phyloP scores from a whole-genome alignment of 2,888 invertebrate species.

The Prosapia bicincta region DNA sequence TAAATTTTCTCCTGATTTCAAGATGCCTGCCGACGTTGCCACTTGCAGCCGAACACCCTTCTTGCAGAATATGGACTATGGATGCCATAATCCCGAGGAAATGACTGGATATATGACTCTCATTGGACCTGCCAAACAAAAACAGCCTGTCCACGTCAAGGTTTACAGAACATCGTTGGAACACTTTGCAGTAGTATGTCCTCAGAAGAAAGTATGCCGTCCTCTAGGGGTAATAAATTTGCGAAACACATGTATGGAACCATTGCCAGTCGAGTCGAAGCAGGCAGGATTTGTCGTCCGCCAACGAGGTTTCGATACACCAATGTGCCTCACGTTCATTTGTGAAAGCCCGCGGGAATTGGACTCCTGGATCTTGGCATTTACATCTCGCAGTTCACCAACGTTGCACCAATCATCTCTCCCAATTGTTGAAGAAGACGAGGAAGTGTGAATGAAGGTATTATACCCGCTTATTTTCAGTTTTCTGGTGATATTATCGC shows the following conservation, averaged over 20 bases:
- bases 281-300: slow-evolving; percentile 53
- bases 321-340: slow-evolving; percentile 55
- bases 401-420: slow-evolving; percentile 54
- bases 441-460: slow-evolving; percentile 45
- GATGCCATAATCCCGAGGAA: slow-evolving; percentile 52
- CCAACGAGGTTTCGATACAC: slow-evolving; percentile 61
- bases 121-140: slow-evolving; percentile 54
- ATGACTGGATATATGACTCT: slow-evolving; percentile 62
- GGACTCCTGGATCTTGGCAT: slow-evolving; percentile 58
- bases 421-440: slow-evolving; percentile 60
- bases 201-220: slow-evolving; percentile 59
- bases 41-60: slow-evolving; percentile 24
- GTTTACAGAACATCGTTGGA: slow-evolving; percentile 62
- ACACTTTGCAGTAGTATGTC: slow-evolving; percentile 63
- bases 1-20: not conserved
- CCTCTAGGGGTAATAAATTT: slow-evolving; percentile 60
- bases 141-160: slow-evolving; percentile 59
- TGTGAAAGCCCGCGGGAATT: slow-evolving; percentile 56
- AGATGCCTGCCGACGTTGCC: slow-evolving; percentile 28
- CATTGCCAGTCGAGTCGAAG: slow-evolving; percentile 46
- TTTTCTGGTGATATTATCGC: not conserved
- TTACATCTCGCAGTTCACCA: slow-evolving; percentile 51
- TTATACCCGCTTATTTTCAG: not conserved
- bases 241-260: slow-evolving; percentile 57
- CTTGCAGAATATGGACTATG: slow-evolving; percentile 25